Conservation (phyloP, 2,113 vertebrate species). For the Nothocercus julius region DNA sequence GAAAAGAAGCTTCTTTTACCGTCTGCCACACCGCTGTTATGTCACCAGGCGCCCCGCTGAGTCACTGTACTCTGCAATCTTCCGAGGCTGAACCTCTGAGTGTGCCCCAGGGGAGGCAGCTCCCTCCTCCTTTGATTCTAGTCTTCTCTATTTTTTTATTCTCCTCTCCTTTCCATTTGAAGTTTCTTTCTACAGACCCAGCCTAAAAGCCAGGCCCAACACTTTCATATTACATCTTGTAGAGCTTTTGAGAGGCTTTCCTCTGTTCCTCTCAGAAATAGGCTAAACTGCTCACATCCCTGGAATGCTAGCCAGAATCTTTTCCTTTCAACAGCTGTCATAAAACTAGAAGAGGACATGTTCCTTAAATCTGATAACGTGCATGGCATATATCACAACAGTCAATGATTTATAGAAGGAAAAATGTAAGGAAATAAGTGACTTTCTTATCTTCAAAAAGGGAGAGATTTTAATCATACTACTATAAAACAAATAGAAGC, state of each 20-base stretch:
- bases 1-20: constrained; percentile 35
- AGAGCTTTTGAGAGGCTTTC: not conserved
- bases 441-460: not conserved
- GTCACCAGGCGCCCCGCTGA: constrained; percentile 17
- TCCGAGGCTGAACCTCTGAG: not conserved
- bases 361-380: not conserved
- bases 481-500: not conserved
- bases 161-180: not conserved
- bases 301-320: not conserved
- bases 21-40: not conserved
- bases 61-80: constrained; percentile 11
- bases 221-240: not conserved
- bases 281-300: not conserved
- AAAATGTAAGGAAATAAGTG: not conserved
- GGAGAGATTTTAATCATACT: not conserved
- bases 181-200: not conserved
- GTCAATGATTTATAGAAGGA: not conserved
- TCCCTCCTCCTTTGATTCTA: not conserved
- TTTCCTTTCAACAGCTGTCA: not conserved
- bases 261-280: not conserved
- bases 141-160: not conserved
- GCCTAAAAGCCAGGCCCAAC: not conserved
- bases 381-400: accelerated
- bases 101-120: not conserved
- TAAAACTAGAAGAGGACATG: not conserved